A percentile compares a stretch with the other conserved stretches of the same genome.
These are phyloP conservation scores for Melanotaenia nigrans DNA, from an alignment of 2,797 vertebrate genomes.

Conservation along the genomic window DNA sequence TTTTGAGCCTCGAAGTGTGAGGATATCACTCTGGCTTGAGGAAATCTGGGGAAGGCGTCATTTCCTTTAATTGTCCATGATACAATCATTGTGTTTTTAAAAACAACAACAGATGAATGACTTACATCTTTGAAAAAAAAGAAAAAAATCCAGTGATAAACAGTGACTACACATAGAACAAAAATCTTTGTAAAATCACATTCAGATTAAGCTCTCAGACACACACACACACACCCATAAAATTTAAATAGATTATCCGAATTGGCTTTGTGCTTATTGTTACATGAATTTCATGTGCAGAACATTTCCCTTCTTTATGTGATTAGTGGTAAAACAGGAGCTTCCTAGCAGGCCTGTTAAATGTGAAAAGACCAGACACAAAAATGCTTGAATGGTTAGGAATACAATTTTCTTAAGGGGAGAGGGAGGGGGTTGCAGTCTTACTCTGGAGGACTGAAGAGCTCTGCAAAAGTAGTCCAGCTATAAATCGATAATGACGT, in stretches of 20 bases:
- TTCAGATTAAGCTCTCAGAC: conserved; percentile 42
- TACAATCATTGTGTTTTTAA: conserved; percentile 67
- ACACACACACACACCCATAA: conserved; percentile 15
- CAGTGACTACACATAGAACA: conserved; percentile 54
- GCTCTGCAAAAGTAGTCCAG: conserved; percentile 73
- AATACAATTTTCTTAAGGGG: conserved; percentile 37
- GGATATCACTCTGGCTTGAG: conserved; percentile 51
- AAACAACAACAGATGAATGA: conserved; percentile 63
- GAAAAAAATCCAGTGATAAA: conserved; percentile 80
- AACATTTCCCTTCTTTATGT: conserved; percentile 52
- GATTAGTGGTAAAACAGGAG: conserved; percentile 58
- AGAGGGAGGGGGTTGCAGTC: conserved; percentile 18
- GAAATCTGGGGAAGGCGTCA: conserved; percentile 50
- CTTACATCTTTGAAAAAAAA: conserved; percentile 50
- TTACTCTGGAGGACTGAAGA: conserved; percentile 48
- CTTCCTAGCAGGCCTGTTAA: conserved; percentile 15
- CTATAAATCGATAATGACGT: conserved; percentile 48
- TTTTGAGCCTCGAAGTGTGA: conserved; percentile 47
- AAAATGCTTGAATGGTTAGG: conserved; percentile 38
- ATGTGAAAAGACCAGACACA: conserved; percentile 34
- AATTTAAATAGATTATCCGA: conserved; percentile 51
- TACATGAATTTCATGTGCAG: conserved; percentile 29
- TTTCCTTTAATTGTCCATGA: conserved; percentile 78
- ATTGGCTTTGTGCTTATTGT: conserved; percentile 67
- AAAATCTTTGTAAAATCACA: conserved; percentile 39